A percentile compares a stretch with the other conserved stretches of the same genome.
These are phyloP conservation scores for Mirounga angustirostris DNA, from an alignment of 2,113 vertebrate genomes.

Conservation along the genomic window DNA sequence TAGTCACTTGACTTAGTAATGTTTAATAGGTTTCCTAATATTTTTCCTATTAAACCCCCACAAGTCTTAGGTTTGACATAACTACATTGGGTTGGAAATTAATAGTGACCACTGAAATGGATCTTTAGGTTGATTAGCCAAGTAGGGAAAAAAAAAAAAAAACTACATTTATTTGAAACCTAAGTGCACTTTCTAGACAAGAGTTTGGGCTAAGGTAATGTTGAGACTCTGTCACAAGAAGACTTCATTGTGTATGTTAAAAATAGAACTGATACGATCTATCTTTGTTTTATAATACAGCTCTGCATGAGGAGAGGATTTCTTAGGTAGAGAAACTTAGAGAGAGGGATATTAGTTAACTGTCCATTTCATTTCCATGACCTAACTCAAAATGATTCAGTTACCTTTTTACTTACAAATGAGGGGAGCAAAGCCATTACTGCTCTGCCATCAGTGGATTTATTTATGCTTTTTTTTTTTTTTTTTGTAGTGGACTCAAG, in stretches of 20 bases:
- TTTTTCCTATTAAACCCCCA: background rate
- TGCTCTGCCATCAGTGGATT: background rate
- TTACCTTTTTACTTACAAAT: background rate
- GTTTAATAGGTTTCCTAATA: background rate
- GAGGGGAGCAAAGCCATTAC: background rate
- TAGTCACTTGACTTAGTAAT: background rate
- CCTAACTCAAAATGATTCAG: background rate
- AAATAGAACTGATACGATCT: background rate
- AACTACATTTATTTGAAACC: background rate
- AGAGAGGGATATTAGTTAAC: background rate
- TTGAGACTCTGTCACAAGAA: background rate
- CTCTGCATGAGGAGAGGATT: background rate
- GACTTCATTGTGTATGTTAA: background rate
- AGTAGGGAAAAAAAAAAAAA: background rate
- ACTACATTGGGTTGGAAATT: background rate
- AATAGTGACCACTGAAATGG: background rate
- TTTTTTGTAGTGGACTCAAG: background rate
- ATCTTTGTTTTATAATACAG: slow-evolving; percentile 29
- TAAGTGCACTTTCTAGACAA: background rate
- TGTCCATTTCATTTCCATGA: background rate
- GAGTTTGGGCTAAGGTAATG: background rate
- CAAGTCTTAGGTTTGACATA: background rate
- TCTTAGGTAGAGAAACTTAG: background rate
- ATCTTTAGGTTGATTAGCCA: slow-evolving; percentile 16
- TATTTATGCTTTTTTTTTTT: background rate